Base-by-base conservation (phyloP, 2,888 invertebrate species). In the Polydrusus pterygomalis region DNA sequence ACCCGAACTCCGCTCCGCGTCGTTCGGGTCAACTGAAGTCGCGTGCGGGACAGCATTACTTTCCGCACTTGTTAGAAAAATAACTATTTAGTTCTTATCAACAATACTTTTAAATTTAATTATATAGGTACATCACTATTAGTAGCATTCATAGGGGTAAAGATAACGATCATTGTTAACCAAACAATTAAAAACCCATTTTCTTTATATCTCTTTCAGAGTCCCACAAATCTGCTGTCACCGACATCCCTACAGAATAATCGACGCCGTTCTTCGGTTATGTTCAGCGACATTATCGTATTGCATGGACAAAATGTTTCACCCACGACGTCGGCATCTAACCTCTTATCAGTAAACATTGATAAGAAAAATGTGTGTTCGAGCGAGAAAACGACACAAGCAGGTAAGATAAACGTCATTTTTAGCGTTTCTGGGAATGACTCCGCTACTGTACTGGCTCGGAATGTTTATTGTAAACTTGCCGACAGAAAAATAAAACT, bases 331-430 rank as follows among this genome's bases (percentile, higher is more conserved):
- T 81, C 84, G 20, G 85, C 86, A 13, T 80, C 85, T n/a, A 86
- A 85, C 79, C 79, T 85, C 49, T 82, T 85, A 51, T 70, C 76
- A 68, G 83, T 83, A 25, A 84, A 85, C 47, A 83, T 86, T 54
- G 91, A 89, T 76, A 89, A 89, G 81, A 90, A 90, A 84, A 92
- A 91, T 85, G 89, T 95, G 43, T 95, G 94, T 87, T 95, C 94
- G 65, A 95, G 94, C 51, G 96, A 96, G 86, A 96, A 96, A 87
- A 96, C 95, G 92, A 96, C 96, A 5, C 96, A 96, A 88, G 95
- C 96, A 80, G 92, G 92, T 91, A 88, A 74, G 70, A 71, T 62
- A 75, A 51, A 30, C 40, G 2, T 18, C 17, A 34, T 49, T 65
- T 65, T 49, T 54, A 67, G 54, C 67, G 17, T 45, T 30, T 47